A percentile compares a stretch with the other conserved stretches of the same genome.
Evolutionary conservation across 30 jellyfish, hydroid and myxozoan species (phyloP).

Genomic region (Chironex yamaguchii): DNA sequence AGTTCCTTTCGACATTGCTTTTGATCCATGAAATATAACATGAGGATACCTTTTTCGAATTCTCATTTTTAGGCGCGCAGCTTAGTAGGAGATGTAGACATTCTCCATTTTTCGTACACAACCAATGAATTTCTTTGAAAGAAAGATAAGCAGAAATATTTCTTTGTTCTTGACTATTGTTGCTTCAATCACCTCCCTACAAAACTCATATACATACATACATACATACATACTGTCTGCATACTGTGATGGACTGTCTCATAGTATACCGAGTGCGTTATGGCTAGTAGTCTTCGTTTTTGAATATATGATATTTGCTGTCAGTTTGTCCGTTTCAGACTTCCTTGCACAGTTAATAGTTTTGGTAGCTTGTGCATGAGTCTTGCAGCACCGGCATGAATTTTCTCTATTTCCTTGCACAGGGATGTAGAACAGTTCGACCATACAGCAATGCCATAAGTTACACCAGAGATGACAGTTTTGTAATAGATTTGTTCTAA

Average conservation of each 20-base stretch:
- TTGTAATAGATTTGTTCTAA: slow-evolving; percentile 25
- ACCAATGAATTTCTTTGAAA: slow-evolving; percentile 36
- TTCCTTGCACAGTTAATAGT: too few species aligned
- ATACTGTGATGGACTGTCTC: background rate
- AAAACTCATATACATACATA: too few species aligned
- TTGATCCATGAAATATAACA: slow-evolving; percentile 49
- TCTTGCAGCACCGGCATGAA: too few species aligned
- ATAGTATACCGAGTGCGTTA: background rate
- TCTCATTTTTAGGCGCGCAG: slow-evolving; percentile 64
- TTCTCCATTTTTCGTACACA: slow-evolving; percentile 28
- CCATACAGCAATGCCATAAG: slow-evolving; percentile 51
- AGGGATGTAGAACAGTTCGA: slow-evolving; percentile 32
- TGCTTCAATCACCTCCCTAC: slow-evolving; percentile 18
- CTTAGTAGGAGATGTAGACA: slow-evolving; percentile 46
- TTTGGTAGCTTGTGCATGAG: too few species aligned
- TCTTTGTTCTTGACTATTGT: slow-evolving; percentile 37
- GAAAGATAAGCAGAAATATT: slow-evolving; percentile 52
- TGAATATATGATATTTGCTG: background rate
- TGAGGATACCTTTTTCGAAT: slow-evolving; percentile 56
- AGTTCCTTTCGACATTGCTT: slow-evolving; percentile 47
- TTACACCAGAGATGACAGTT: slow-evolving; percentile 22
- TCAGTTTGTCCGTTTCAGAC: too few species aligned
- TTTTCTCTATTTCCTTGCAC: slow-evolving; percentile 30
- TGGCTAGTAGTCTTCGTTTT: background rate
- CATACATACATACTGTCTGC: too few species aligned